Evolutionary conservation across 1,140 invertebrate species (phyloP), one percentile per base, ranked within the genome.

Genomic region (Littorina saxatilis): DNA sequence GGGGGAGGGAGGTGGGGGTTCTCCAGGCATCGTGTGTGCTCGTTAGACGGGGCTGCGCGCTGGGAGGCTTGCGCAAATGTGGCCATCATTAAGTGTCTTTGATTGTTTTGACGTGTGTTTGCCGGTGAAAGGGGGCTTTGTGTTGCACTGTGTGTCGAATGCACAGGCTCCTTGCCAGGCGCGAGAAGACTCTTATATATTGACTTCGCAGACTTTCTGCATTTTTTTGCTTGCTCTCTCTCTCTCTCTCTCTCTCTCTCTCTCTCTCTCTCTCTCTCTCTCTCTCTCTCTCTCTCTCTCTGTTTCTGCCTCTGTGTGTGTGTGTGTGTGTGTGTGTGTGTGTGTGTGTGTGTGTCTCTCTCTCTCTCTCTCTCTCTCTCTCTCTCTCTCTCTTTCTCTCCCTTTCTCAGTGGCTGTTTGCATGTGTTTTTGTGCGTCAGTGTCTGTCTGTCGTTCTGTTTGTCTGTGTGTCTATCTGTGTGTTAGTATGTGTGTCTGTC

Each of bases 71-170:
- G n/a, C 23, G 20, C 29, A 63, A 63, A 32, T 3, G 27, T 63
- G 61, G 27, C 32, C 61, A 63, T 63, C 61, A 63, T 63, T 63
- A 63, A 29, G 27, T 27, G 61, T 11, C 4, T 11, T 27, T 63
- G 61, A 63, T 63, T 27, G 27, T 29, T 63, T 63, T 63, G 61
- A 63, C 61, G 61, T 63, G 61, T 63, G 61, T 63, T 63, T 58
- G 55, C 3, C 4, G 17, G 27, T 27, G 29, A 27, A 32, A 32
- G 32, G 29, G 20, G 61, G 29, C 61, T 63, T 63, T 63, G 61
- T 63, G 61, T 32, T 63, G 61, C 32, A 13, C n/a, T 32, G 61
- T 23, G n/a, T 32, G 61, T 63, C 61, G n/a, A 32, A n/a, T 11
- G 23, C 27, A 63, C 5, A 29, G n/a, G 4, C n/a, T n/a, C n/a